Base-by-base conservation (phyloP, 1,140 invertebrate species). In the Macrosteles quadrilineatus region DNA sequence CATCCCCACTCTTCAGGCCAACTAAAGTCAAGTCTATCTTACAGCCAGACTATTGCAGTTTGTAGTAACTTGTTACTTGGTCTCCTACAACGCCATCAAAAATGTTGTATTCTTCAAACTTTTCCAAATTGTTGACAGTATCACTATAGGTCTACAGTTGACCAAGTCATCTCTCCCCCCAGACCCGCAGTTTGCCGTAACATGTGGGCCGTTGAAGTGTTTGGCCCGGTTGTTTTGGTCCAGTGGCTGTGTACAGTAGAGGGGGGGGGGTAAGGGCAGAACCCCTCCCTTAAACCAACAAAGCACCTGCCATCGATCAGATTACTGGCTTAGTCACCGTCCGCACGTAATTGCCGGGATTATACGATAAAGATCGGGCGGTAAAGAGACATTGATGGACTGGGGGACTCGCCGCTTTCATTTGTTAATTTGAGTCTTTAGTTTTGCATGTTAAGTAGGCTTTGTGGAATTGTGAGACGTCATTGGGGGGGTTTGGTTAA, bases 161-260 rank as follows among this genome's bases (percentile, higher is more conserved):
- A 50, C 47, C 17, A 11, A 50, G 4, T 23, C 21, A n/a, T 19
- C 47, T 11, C 21, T 3, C 3, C 47, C 21, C n/a, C 47, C 47
- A 50, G 47, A n/a, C 21, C 17, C 47, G 47, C 47, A 50, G 47
- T 50, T 50, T 50, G 17, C 47, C 3, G 47, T 50, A 50, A 50
- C 47, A 50, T 50, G 47, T 50, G 47, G 47, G 47, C 17, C 47
- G 21, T 23, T 50, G 17, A n/a, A 50, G 47, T 50, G n/a, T 50
- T 64, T 29, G 29, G 17, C 32, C 59, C 32, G 3, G 29, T 64
- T 64, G 59, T 67, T 67, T 67, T 53, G 65, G 65, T 53, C 65
- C 65, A 47, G 65, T 67, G 40, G 65, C 36, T 45, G 47, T 3
- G 17, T 19, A 11, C 4, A 4, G 47, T 50, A 23, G 3, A n/a